Evolutionary conservation across 1,140 invertebrate genomes (phyloP).

Genomic region (Vanessa atalanta): DNA sequence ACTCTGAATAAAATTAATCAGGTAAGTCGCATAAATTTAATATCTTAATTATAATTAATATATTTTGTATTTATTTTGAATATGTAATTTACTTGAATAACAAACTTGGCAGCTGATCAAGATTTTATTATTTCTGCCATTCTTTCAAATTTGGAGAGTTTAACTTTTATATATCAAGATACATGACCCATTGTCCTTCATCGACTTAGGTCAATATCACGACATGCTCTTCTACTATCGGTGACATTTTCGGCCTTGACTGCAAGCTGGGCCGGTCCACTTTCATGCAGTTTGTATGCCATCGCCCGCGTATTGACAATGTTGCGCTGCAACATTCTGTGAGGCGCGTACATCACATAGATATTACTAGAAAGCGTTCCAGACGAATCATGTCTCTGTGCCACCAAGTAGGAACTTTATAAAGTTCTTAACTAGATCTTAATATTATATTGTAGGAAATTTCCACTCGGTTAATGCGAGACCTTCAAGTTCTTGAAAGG

Average conservation of each 20-base stretch:
- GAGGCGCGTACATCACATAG: conserved; percentile 51
- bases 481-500: conserved; percentile 24
- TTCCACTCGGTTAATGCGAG: conserved; percentile 17
- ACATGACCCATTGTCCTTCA: background rate
- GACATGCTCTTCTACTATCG: background rate
- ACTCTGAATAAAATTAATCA: no score
- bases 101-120: no score
- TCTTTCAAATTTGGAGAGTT: no score
- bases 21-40: no score
- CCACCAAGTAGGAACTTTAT: conserved; percentile 48
- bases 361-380: conserved; percentile 70
- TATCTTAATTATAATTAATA: no score
- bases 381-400: conserved; percentile 58
- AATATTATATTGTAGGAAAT: conserved; percentile 39
- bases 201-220: background rate
- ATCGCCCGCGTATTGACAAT: conserved; percentile 37
- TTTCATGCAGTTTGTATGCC: conserved; percentile 64
- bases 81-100: no score
- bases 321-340: conserved; percentile 47
- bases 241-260: conserved; percentile 44
- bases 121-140: no score
- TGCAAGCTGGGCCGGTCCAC: conserved; percentile 54
- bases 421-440: conserved; percentile 37
- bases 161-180: background rate
- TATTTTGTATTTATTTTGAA: background rate